Conservation (phyloP, 2,888 invertebrate genomes). For the Acanthosoma haemorrhoidale region DNA sequence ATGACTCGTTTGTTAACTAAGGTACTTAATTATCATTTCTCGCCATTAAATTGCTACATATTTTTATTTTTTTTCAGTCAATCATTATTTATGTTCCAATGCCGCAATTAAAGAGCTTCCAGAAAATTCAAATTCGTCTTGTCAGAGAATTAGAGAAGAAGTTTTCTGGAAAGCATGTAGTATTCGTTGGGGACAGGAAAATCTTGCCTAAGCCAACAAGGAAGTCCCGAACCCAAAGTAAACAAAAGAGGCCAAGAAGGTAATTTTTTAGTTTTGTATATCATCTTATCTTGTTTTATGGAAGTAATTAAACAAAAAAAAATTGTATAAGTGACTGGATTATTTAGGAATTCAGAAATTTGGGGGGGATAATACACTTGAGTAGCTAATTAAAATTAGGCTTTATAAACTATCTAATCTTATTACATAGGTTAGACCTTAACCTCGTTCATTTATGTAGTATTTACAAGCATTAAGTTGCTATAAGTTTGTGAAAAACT, state of each 20-base stretch:
- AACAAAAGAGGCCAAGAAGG: slow-evolving; percentile 70
- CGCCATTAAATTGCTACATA: neutral
- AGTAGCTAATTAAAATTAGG: too few species aligned
- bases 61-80: slow-evolving; percentile 58
- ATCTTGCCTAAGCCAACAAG: slow-evolving; percentile 96
- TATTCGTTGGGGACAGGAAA: slow-evolving; percentile 95
- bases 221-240: slow-evolving; percentile 72
- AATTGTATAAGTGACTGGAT: neutral
- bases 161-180: slow-evolving; percentile 97
- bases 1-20: slow-evolving; percentile 8
- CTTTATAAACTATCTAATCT: too few species aligned
- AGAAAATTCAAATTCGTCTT: slow-evolving; percentile 93
- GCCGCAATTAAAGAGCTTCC: slow-evolving; percentile 94
- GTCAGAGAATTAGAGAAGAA: slow-evolving; percentile 99
- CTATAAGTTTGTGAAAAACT: too few species aligned
- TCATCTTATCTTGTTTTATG: too few species aligned
- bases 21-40: slow-evolving; percentile 30
- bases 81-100: slow-evolving; percentile 98
- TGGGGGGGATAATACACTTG: neutral
- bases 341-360: neutral
- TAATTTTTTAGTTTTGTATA: slow-evolving; percentile 44
- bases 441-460: too few species aligned
- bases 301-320: neutral
- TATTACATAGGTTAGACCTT: too few species aligned
- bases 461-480: too few species aligned